Evolutionary conservation across 2,113 vertebrate species (phyloP), one percentile per base, ranked within the genome.

Genomic region (Phrynocephalus versicolor): DNA sequence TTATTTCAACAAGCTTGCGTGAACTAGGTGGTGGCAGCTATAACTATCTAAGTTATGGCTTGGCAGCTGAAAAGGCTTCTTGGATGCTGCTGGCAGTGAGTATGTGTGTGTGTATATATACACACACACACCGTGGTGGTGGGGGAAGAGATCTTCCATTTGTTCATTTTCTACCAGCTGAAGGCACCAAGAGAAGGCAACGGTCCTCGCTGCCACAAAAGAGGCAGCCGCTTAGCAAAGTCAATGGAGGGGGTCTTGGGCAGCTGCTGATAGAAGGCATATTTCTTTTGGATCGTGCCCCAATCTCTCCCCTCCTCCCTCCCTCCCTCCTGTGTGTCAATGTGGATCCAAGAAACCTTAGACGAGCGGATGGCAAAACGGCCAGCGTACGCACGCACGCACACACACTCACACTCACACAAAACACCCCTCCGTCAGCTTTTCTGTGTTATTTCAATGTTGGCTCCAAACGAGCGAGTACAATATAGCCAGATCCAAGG

Each of bases 11-110:
- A 96, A 97, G 96, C 96, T 96, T 94, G 95, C 95, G 93, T 96
- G 95, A 96, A 96, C 96, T 96, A 97, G 96, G 97, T 96, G 96
- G 96, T 95, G 96, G 96, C 96, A 97, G 96, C 97, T 97, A 95
- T 96, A 96, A 97, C 96, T 95, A 94, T 96, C 96, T 96, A 96
- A 97, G 96, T 97, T 97, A 97, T 94, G 96, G 96, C 96, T 95
- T 97, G 96, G 96, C 96, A 96, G 96, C 95, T 96, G 96, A 95
- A 71, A 94, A 95, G 85, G 83, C 94, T 94, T 94, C 96, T 95
- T 96, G 92, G 88, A 93, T 95, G 95, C 95, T 95, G 93, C 95
- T 95, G 96, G 96, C 96, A 92, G 95, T 90, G 93, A 92, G 95
- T 93, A 93, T 37, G 12, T 37, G 6, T 60, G 19, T 78, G n/a